A percentile compares a stretch with the other conserved stretches of the same genome.
Conservation (phyloP, 2,888 invertebrate species). For the Apamea crenata region DNA sequence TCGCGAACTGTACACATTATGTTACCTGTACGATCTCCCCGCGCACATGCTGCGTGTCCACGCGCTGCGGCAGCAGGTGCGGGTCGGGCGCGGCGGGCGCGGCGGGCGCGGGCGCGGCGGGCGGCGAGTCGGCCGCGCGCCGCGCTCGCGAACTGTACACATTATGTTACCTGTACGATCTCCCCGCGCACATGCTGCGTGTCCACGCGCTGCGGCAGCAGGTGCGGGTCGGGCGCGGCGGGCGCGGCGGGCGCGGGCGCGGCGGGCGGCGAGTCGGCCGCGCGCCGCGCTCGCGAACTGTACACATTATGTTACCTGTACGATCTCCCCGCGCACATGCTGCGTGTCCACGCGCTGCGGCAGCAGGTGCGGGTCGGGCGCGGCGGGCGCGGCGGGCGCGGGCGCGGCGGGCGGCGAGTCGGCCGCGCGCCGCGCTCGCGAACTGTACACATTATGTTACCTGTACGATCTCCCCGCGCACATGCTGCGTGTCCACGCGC, state of each 20-base stretch:
- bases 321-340: conserved; percentile 30
- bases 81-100: conserved; percentile 52
- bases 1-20: conserved; percentile 29
- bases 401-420: not conserved
- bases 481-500: conserved; percentile 89
- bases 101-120: not conserved
- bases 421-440: conserved; percentile 63
- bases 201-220: conserved; percentile 91
- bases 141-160: conserved; percentile 28
- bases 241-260: conserved; percentile 32
- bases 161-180: conserved; percentile 59
- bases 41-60: conserved; percentile 87
- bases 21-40: conserved; percentile 61
- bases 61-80: conserved; percentile 89
- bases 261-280: conserved; percentile 53
- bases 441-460: conserved; percentile 2
- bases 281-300: conserved; percentile 40
- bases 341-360: conserved; percentile 92
- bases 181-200: conserved; percentile 75
- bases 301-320: conserved; percentile 57
- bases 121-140: conserved; percentile 62
- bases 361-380: conserved; percentile 75
- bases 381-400: conserved; percentile 35
- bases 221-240: conserved; percentile 59
- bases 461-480: conserved; percentile 27